Conservation (phyloP, 2,888 invertebrate species). For the Drosophila seclusa region DNA sequence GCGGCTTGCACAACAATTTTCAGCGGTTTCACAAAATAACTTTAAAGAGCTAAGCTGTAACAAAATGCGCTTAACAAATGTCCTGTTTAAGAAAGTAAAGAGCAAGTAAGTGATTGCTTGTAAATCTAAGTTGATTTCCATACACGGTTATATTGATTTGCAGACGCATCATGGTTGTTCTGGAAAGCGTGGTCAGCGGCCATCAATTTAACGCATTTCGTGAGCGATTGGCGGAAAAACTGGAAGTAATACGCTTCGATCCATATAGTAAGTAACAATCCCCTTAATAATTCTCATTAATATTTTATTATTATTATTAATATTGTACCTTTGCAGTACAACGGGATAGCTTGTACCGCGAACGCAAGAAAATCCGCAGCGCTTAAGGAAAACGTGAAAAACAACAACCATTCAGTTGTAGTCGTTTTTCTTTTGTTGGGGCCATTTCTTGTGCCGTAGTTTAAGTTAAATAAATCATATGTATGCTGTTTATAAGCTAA, state of each 20-base stretch:
- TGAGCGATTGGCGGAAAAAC: slow-evolving; percentile 91
- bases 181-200: slow-evolving; percentile 92
- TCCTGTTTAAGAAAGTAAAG: slow-evolving; percentile 90
- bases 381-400: slow-evolving; percentile 49
- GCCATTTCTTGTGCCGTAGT: slow-evolving; percentile 15
- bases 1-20: slow-evolving; percentile 67
- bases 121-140: neutral
- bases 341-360: slow-evolving; percentile 88
- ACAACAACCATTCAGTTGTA: neutral
- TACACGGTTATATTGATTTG: neutral
- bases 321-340: slow-evolving; percentile 88
- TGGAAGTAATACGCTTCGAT: slow-evolving; percentile 91
- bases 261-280: slow-evolving; percentile 89
- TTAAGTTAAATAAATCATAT: slow-evolving; percentile 23
- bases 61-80: slow-evolving; percentile 88
- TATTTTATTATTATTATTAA: neutral
- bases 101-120: slow-evolving; percentile 88
- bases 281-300: neutral
- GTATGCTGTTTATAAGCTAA: slow-evolving; percentile 10
- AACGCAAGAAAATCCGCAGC: slow-evolving; percentile 91
- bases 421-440: neutral
- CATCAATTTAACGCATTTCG: slow-evolving; percentile 89
- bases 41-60: neutral
- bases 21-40: neutral
- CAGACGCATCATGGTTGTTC: slow-evolving; percentile 90